Percentiles rank a stretch among this genome's conserved stretches.
These are phyloP conservation scores for Otolemur crassicaudatus DNA, from an alignment of 2,797 vertebrate genomes.

Conservation along the genomic window DNA sequence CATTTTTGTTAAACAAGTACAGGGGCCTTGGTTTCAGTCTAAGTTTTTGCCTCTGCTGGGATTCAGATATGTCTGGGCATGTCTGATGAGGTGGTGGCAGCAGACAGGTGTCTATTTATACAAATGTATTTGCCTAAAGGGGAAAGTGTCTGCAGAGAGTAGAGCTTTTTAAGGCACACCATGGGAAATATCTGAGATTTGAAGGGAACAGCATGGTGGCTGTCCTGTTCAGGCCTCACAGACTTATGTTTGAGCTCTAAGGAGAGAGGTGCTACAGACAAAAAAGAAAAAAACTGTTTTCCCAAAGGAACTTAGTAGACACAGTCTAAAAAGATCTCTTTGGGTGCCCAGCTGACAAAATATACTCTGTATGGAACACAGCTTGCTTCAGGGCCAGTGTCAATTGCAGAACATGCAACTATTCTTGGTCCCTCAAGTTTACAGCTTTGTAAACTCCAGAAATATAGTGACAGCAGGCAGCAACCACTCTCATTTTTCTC, in stretches of 20 bases:
- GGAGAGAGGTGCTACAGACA: neutral
- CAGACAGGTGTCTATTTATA: neutral
- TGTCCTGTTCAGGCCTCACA: neutral
- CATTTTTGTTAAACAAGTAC: conserved; percentile 7
- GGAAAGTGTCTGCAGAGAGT: neutral
- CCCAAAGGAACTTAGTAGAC: neutral
- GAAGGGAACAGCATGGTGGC: neutral
- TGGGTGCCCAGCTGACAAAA: neutral
- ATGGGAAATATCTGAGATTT: neutral
- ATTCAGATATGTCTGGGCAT: neutral
- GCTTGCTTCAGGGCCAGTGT: neutral
- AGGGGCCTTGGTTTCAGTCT: conserved; percentile 16
- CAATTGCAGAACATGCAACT: neutral
- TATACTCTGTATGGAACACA: no score
- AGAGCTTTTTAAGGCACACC: neutral
- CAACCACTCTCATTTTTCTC: neutral
- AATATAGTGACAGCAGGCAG: neutral
- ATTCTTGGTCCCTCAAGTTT: neutral
- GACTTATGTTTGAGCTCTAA: neutral
- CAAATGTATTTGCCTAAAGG: neutral
- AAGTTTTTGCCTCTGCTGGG: neutral
- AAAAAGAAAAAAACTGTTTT: neutral
- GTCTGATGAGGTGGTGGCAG: neutral
- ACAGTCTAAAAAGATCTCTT: neutral
- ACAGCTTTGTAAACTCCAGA: neutral